Conservation (phyloP, 2,888 invertebrate genomes). For the Volucella inanis region DNA sequence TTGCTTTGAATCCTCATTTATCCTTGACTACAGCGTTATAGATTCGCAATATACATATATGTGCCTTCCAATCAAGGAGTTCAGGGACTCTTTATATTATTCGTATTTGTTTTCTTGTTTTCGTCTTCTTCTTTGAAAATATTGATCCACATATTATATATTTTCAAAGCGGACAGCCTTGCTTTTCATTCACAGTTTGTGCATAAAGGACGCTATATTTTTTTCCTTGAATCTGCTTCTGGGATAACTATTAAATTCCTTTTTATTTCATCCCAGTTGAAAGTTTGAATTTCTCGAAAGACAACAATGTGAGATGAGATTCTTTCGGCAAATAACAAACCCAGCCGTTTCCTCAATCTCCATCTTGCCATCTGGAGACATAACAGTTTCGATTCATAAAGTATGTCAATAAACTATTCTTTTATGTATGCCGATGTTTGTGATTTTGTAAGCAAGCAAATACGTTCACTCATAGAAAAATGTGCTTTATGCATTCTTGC, state of each 20-base stretch:
- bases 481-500: too few relatives aligned
- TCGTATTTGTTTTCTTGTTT: too few relatives aligned
- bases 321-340: slow-evolving; percentile 56
- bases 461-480: too few relatives aligned
- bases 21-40: too few relatives aligned
- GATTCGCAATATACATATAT: too few relatives aligned
- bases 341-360: slow-evolving; percentile 50
- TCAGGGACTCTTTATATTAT: too few relatives aligned
- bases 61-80: too few relatives aligned
- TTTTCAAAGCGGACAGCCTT: slow-evolving; percentile 23
- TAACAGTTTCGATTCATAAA: slow-evolving; percentile 71
- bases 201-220: neutral
- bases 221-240: neutral
- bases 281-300: slow-evolving; percentile 33
- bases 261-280: slow-evolving; percentile 39
- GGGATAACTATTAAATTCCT: slow-evolving; percentile 2
- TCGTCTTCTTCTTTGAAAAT: slow-evolving; percentile 22
- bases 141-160: slow-evolving; percentile 61
- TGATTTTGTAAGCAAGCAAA: too few relatives aligned
- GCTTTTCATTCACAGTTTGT: slow-evolving; percentile 23
- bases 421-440: too few relatives aligned
- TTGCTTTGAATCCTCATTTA: too few relatives aligned
- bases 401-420: slow-evolving; percentile 62
- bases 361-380: slow-evolving; percentile 56
- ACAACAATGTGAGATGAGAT: slow-evolving; percentile 48